phyloP scores from a whole-genome alignment of 2,888 invertebrate genomes.

The Macaria liturata region DNA sequence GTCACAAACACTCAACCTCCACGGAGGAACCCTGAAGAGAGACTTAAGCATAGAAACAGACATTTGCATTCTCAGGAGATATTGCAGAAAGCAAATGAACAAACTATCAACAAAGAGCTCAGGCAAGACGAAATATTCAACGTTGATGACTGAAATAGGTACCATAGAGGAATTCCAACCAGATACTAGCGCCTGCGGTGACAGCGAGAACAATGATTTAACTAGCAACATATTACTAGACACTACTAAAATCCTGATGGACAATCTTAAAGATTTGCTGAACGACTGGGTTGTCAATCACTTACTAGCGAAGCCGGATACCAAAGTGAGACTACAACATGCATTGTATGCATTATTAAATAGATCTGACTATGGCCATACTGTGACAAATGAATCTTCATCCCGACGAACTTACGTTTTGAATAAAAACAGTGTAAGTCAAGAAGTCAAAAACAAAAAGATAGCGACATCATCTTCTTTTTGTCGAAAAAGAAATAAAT shows the following conservation, averaged over 20 bases:
- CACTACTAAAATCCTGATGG: constrained; percentile 53
- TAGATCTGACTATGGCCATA: constrained; percentile 45
- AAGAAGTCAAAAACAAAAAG: constrained; percentile 46
- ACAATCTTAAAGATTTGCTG: constrained; percentile 59
- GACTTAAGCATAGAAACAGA: constrained; percentile 71
- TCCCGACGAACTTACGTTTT: constrained; percentile 58
- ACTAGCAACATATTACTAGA: constrained; percentile 43
- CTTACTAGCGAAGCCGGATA: constrained; percentile 50
- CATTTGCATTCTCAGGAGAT: constrained; percentile 59
- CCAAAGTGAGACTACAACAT: constrained; percentile 53
- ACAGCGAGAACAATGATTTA: constrained; percentile 42
- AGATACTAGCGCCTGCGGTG: constrained; percentile 56
- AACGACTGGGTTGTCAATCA: constrained; percentile 60
- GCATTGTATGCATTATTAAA: constrained; percentile 57
- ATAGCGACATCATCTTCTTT: constrained; percentile 37
- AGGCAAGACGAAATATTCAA: constrained; percentile 52
- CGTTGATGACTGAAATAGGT: constrained; percentile 45
- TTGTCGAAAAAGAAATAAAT: constrained; percentile 36
- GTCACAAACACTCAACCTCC: constrained; percentile 38
- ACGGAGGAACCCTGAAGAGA: constrained; percentile 53
- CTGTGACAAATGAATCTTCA: constrained; percentile 39
- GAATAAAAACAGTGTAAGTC: constrained; percentile 39
- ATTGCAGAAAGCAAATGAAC: constrained; percentile 52
- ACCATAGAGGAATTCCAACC: constrained; percentile 47
- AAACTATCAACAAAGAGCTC: constrained; percentile 41